phyloP scores from a whole-genome alignment of 2,113 vertebrate species.

The Mesitornis unicolor region DNA sequence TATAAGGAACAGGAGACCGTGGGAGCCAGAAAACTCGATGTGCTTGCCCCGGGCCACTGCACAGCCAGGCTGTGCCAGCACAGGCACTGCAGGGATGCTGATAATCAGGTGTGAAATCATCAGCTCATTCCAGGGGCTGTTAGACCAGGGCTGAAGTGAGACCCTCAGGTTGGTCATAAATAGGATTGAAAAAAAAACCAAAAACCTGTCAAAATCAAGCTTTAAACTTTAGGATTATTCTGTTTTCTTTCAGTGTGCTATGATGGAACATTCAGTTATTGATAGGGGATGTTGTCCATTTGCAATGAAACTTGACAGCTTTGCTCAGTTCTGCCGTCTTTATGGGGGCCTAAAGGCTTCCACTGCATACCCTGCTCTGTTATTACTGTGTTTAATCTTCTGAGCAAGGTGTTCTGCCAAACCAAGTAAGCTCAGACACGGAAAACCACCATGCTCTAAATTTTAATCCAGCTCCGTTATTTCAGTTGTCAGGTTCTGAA shows the following conservation, averaged over 20 bases:
- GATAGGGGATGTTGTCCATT: not conserved
- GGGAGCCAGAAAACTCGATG: not conserved
- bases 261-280: not conserved
- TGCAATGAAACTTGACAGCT: not conserved
- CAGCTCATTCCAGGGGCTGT: not conserved
- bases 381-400: not conserved
- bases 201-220: not conserved
- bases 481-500: not conserved
- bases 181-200: not conserved
- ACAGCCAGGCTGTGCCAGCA: not conserved
- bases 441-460: not conserved
- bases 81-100: not conserved
- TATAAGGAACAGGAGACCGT: not conserved
- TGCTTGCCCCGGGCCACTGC: not conserved
- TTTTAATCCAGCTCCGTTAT: not conserved
- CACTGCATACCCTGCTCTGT: not conserved
- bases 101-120: not conserved
- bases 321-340: not conserved
- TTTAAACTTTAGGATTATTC: rapidly evolving
- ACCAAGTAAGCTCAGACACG: not conserved
- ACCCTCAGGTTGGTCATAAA: too few relatives aligned
- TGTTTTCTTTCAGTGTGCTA: not conserved
- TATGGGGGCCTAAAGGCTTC: not conserved
- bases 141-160: not conserved
- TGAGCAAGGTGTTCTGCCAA: not conserved